Evolutionary conservation across 2,888 invertebrate genomes (phyloP), one percentile per base, ranked within the genome.

Genomic region (Drosophila cracens): DNA sequence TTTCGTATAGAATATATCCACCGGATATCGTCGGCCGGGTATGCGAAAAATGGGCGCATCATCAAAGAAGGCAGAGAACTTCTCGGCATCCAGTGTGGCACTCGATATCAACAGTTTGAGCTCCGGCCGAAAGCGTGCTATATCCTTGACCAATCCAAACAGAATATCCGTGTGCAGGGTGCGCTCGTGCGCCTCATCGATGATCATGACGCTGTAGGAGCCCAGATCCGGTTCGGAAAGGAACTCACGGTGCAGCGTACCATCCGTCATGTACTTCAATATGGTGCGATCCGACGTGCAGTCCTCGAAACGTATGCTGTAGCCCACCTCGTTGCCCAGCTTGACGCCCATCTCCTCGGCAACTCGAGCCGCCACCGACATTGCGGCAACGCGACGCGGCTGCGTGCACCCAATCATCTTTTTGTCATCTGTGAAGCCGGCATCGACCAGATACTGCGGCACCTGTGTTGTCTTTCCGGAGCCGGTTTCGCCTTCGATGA

Each of bases 381-480:
- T 99, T 4, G 99, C 99, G 29, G 99, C 99, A 2, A 99, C 99
- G 93, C 99, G 94, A 78, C 99, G 94, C 0, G 99, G 99, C 93
- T 99, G 99, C 0, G 99, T 99, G 91, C 99, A 99, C 1, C 99
- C 99, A 89, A 99, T 97, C 93, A 96, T 96, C 94, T 97, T 98
- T 43, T 95, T 96, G 91, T 96, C 96, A 59, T 95, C 94, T 2
- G 97, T 97, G 89, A 96, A 98, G 4, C 98, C 99, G 54, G 98
- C 97, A 92, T 99, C 99, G 92, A 98, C 96, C 13, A 99, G 94
- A 93, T 99, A 99, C 93, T 99, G 99, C 0, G 99, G 99, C 82
- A 99, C 98, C 94, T 99, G 99, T 11, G 99, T 99, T 0, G 99
- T 99, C 95, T 99, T 99, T 5, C 99, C 99, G 16, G 98, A 99